Base-by-base conservation (phyloP, 2,797 vertebrate species). In the Loriculus beryllinus region DNA sequence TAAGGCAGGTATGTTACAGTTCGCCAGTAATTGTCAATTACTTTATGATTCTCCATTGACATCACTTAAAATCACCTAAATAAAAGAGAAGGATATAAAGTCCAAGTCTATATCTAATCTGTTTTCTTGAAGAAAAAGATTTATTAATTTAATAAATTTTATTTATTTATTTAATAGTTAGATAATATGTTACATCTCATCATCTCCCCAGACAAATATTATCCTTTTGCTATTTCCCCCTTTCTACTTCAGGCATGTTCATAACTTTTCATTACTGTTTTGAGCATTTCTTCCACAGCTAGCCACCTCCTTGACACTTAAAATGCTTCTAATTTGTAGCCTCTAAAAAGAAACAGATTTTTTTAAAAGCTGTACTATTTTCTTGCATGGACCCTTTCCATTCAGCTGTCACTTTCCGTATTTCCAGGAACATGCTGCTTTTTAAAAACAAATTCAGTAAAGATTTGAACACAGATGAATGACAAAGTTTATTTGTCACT, bases 171-270 rank as follows among this genome's bases (percentile, higher is more conserved):
- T 48, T 56, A 56, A 56, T n/a, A 54, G 21, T 33, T 28, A 47
- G 37, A 42, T 64, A 51, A 76, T 51, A 72, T 57, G 11, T 8
- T 75, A 6, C 63, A 28, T 47, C 39, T 80, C 39, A 72, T 72
- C 28, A 43, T 49, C 1, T 1, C 16, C 26, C 5, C 10, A 1
- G 16, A 1, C 23, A 76, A 82, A 14, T 5, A 5, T 35, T 21
- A n/a, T 57, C 39, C 19, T 60, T 82, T 90, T 68, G 17, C 16
- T 82, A 13, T 48, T 37, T n/a, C 14, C 33, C 33, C 16, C 21
- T 37, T 52, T 65, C 14, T 67, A 26, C 13, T 82, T 62, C n/a
- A 74, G 22, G 18, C 4, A 5, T 60, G 28, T 1, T 2, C 21
- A 49, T 68, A 43, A 29, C 40, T 43, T 70, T 31, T 63, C 47